Conservation (phyloP, 2,113 vertebrate species). For the Herpetotheres cachinnans region DNA sequence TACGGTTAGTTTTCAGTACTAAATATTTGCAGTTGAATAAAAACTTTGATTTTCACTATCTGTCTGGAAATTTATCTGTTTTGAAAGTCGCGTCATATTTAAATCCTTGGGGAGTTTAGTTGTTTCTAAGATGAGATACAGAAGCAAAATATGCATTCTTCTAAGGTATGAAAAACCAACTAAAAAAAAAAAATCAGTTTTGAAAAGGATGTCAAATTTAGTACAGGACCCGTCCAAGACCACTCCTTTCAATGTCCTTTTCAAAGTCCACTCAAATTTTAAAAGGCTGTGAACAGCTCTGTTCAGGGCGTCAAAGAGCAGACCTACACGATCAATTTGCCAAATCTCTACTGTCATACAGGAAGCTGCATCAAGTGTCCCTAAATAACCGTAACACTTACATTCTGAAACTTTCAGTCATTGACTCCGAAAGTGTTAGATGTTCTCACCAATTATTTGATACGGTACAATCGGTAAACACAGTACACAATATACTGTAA, state of each 20-base stretch:
- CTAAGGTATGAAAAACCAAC: background rate
- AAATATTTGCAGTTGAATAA: background rate
- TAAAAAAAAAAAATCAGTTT: background rate
- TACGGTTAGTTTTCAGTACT: background rate
- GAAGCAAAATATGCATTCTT: background rate
- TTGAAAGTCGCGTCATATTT: background rate
- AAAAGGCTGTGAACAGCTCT: background rate
- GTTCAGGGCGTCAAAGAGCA: background rate
- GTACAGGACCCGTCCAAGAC: background rate
- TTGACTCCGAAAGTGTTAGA: background rate
- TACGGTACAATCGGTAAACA: rapidly evolving
- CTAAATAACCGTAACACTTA: background rate
- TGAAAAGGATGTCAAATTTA: background rate
- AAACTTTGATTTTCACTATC: background rate
- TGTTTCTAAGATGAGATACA: background rate
- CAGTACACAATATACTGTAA: rapidly evolving
- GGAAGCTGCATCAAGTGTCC: background rate
- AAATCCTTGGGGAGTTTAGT: background rate
- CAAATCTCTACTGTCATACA: background rate
- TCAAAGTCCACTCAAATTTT: background rate
- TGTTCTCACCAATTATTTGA: background rate
- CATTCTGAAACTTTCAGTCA: background rate
- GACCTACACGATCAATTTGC: rapidly evolving
- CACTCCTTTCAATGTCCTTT: background rate
- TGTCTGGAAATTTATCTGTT: background rate